A percentile compares a stretch with the other conserved stretches of the same genome.
Conservation (phyloP, 2,113 vertebrate genomes). For the Acanthochromis polyacanthus region DNA sequence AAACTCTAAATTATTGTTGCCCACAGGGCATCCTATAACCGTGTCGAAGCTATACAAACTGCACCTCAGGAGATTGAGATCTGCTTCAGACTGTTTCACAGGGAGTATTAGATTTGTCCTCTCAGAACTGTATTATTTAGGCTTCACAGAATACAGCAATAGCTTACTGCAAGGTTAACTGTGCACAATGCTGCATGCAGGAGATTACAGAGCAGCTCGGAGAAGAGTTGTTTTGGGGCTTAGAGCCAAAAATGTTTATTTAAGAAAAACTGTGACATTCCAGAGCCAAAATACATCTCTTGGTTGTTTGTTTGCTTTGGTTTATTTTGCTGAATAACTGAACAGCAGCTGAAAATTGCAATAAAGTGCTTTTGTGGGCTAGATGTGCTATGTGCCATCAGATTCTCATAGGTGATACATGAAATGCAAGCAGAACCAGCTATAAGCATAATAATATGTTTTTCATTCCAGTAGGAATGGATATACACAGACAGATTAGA, state of each 20-base stretch:
- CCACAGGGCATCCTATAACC: neutral
- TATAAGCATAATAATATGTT: neutral
- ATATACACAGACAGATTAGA: neutral
- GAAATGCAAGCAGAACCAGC: neutral
- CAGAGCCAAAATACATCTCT: conserved; percentile 42
- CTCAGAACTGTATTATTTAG: conserved; percentile 55
- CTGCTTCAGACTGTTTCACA: conserved; percentile 30
- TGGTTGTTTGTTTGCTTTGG: conserved; percentile 43
- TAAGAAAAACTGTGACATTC: conserved; percentile 41
- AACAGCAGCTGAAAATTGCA: conserved; percentile 15
- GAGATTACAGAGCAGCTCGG: conserved; percentile 56
- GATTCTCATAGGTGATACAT: neutral
- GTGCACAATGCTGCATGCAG: conserved; percentile 52
- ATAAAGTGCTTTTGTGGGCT: neutral
- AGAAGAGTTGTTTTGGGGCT: conserved; percentile 50
- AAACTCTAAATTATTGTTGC: conserved; percentile 38
- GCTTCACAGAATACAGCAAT: conserved; percentile 40
- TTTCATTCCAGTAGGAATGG: neutral
- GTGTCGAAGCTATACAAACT: conserved; percentile 7
- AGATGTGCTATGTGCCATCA: neutral
- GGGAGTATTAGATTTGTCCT: conserved; percentile 45
- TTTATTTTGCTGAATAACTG: conserved; percentile 46
- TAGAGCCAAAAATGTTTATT: conserved; percentile 57
- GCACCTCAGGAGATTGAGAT: conserved; percentile 27
- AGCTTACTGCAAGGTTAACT: conserved; percentile 53